Conservation (phyloP, 92 coral and sea anemone species). For the Anthopleura xanthogrammica region DNA sequence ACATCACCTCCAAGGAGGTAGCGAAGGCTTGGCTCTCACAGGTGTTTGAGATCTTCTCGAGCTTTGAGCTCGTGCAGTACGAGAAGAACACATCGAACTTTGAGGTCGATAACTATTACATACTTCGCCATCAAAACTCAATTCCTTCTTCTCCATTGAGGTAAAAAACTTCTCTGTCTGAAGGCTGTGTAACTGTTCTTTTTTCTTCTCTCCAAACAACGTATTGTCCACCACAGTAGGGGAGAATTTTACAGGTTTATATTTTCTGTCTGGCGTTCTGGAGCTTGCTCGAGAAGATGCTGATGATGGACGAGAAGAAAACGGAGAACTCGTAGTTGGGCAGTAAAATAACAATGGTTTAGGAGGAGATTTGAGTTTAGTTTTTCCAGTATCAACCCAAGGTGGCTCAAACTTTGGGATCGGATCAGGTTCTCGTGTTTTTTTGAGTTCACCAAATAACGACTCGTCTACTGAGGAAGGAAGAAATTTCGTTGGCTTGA, state of each 20-base stretch:
- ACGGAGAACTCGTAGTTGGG: constrained; percentile 57
- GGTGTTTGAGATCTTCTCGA: background rate
- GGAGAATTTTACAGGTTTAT: constrained; percentile 69
- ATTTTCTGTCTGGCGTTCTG: constrained; percentile 30
- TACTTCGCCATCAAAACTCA: background rate
- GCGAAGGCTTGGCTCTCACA: background rate
- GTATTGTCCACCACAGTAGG: constrained; percentile 73
- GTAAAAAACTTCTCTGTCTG: constrained; percentile 34
- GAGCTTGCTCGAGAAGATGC: constrained; percentile 37
- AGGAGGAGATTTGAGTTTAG: constrained; percentile 46
- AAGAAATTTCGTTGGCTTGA: constrained; percentile 47
- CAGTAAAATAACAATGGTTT: constrained; percentile 87
- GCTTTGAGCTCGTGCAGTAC: background rate
- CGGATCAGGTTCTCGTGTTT: constrained; percentile 57
- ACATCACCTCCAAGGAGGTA: constrained; percentile 35
- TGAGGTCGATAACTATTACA: background rate
- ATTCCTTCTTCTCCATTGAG: constrained; percentile 12
- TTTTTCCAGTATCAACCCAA: constrained; percentile 73
- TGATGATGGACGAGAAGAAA: constrained; percentile 37
- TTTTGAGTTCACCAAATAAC: constrained; percentile 80
- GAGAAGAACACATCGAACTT: constrained; percentile 1
- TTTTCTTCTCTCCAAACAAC: constrained; percentile 68
- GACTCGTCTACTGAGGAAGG: constrained; percentile 81
- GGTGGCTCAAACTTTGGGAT: constrained; percentile 80
- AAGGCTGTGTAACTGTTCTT: constrained; percentile 54